Evolutionary conservation across 2,113 vertebrate species (phyloP).

Genomic region (Phocoena sinus): DNA sequence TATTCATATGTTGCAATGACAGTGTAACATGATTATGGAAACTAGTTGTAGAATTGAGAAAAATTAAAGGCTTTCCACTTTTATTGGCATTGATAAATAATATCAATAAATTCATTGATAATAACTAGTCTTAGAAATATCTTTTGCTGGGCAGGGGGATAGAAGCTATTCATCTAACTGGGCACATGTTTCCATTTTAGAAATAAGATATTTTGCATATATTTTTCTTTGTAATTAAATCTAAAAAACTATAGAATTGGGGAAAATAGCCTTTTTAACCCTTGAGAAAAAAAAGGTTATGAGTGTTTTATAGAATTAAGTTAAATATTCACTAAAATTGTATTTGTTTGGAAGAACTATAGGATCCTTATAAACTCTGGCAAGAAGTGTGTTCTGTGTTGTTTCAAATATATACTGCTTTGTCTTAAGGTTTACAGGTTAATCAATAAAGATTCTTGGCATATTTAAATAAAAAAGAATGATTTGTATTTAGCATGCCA

Average conservation of each 20-base stretch:
- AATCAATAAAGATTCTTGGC: not conserved
- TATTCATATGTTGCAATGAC: not conserved
- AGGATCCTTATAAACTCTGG: not conserved
- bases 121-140: not conserved
- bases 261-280: not conserved
- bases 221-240: not conserved
- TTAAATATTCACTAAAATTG: not conserved
- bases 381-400: not conserved
- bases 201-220: not conserved
- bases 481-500: not conserved
- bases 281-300: not conserved
- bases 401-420: not conserved
- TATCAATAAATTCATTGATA: not conserved
- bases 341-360: not conserved
- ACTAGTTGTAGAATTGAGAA: not conserved
- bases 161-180: not conserved
- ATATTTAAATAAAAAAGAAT: not conserved
- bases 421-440: not conserved
- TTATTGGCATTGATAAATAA: not conserved
- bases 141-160: not conserved
- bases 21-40: not conserved
- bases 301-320: not conserved
- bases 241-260: not conserved
- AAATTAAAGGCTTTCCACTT: not conserved
- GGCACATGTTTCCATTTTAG: not conserved